Percentiles rank a stretch among this genome's conserved stretches.
These are phyloP conservation scores for Drosophila picticornis DNA, from an alignment of 2,888 invertebrate species.

Conservation along the genomic window DNA sequence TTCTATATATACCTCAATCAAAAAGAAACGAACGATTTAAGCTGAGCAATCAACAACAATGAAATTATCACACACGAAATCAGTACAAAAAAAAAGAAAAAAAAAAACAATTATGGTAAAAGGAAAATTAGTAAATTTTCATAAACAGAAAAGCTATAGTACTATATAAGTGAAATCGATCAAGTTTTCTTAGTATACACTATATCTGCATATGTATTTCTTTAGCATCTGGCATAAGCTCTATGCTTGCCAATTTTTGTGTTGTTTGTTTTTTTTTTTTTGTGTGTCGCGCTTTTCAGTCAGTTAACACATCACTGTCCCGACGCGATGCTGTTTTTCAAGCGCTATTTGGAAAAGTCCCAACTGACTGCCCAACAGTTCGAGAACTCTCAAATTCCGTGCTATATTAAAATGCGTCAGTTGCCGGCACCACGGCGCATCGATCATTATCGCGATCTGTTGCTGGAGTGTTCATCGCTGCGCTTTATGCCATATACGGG, in stretches of 20 bases:
- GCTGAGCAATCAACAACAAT: constrained; percentile 54
- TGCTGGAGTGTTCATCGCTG: constrained; percentile 64
- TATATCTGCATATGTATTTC: constrained; percentile 4
- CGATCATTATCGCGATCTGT: constrained; percentile 72
- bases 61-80: not conserved
- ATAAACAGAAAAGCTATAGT: not conserved
- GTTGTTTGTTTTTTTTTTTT: not conserved
- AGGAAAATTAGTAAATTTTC: constrained; percentile 49
- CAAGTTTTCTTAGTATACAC: constrained; percentile 38
- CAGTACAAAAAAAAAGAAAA: constrained; percentile 5
- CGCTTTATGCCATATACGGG: constrained; percentile 68
- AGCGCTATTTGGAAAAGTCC: constrained; percentile 80
- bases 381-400: constrained; percentile 73
- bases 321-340: constrained; percentile 77
- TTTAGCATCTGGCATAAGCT: constrained; percentile 19
- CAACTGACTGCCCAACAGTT: constrained; percentile 77
- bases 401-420: constrained; percentile 80
- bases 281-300: constrained; percentile 13
- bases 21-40: constrained; percentile 55
- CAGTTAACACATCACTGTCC: constrained; percentile 41
- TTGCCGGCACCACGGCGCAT: constrained; percentile 63
- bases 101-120: constrained; percentile 47
- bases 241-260: constrained; percentile 46
- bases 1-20: constrained; percentile 66
- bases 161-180: constrained; percentile 7